Base-by-base conservation (phyloP, 1,140 invertebrate genomes). In the Eriosoma lanigerum region DNA sequence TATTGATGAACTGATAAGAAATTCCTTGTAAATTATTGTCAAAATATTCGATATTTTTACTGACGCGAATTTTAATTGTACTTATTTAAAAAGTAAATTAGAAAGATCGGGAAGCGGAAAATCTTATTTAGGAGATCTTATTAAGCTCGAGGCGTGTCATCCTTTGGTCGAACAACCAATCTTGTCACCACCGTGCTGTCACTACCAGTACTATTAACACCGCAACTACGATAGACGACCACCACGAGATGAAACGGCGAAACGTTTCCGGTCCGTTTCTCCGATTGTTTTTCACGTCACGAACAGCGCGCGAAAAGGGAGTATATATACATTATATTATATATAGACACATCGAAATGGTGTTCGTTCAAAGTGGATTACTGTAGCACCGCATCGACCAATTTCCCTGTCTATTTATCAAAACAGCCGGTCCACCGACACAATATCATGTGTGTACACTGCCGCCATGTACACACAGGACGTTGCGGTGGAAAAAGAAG, bases 361-460 rank as follows among this genome's bases (percentile, higher is more conserved):
- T 78, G 54, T 58, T n/a, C 75, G 75, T 58, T 78, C 75, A 78
- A 78, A 78, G 75, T 78, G 75, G 75, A 78, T 78, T 78, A 78
- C 75, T 46, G 21, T 15, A 10, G 17, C 38, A 46, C 75, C 54
- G 17, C 75, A 62, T 44, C 38, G 56, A 60, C 75, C 75, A 78
- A 78, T 78, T 78, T 62, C 54, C 21, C 38, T 52, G 75, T 78
- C 75, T 78, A 78, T 78, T 62, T 78, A 78, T 78, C 75, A 78
- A n/a, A 78, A 62, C 75, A 78, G 75, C 54, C 38, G 73, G 50
- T 76, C 21, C 21, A 13, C 15, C 50, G 13, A 24, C 29, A 12
- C 32, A 38, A 4, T 3, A 4, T 3, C 32, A 8, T 38, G 32
- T 38, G 8, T 38, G 32, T 4, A 56, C 17, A 75, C 72, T 29